Conservation (phyloP, 2,888 invertebrate species). For the Leptopilina syphax region DNA sequence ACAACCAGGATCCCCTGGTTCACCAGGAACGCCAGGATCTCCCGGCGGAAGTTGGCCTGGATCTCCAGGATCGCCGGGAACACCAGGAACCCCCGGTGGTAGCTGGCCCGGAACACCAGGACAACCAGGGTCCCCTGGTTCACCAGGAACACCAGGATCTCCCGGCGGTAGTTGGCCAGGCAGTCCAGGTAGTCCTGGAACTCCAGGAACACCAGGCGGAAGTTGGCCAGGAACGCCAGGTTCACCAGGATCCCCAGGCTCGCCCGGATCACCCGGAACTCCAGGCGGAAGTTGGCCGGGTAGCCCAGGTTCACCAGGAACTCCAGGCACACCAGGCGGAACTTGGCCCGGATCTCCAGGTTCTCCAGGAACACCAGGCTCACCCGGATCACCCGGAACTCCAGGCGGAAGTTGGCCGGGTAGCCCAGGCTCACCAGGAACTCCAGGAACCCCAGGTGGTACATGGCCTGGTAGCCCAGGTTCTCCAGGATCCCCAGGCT, state of each 20-base stretch:
- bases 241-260: slow-evolving; percentile 57
- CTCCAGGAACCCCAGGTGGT: slow-evolving; percentile 49
- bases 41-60: slow-evolving; percentile 38
- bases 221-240: slow-evolving; percentile 53
- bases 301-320: slow-evolving; percentile 57
- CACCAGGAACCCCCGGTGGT: slow-evolving; percentile 49
- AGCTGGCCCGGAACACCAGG: slow-evolving; percentile 41
- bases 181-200: slow-evolving; percentile 31
- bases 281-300: slow-evolving; percentile 46
- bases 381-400: slow-evolving; percentile 52
- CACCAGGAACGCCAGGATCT: no score
- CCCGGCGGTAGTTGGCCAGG: slow-evolving; percentile 48
- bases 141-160: slow-evolving; percentile 27
- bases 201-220: no score
- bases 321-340: slow-evolving; percentile 63
- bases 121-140: slow-evolving; percentile 42
- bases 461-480: slow-evolving; percentile 63
- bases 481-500: slow-evolving; percentile 16
- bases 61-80: slow-evolving; percentile 47
- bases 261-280: slow-evolving; percentile 60
- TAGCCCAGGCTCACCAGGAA: slow-evolving; percentile 58
- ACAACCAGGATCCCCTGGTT: slow-evolving; percentile 18
- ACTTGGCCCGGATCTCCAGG: slow-evolving; percentile 58
- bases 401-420: slow-evolving; percentile 50
- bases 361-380: slow-evolving; percentile 41